Evolutionary conservation across 2,888 invertebrate genomes (phyloP), one percentile per base, ranked within the genome.

Genomic region (Cryptophagus acutangulus): DNA sequence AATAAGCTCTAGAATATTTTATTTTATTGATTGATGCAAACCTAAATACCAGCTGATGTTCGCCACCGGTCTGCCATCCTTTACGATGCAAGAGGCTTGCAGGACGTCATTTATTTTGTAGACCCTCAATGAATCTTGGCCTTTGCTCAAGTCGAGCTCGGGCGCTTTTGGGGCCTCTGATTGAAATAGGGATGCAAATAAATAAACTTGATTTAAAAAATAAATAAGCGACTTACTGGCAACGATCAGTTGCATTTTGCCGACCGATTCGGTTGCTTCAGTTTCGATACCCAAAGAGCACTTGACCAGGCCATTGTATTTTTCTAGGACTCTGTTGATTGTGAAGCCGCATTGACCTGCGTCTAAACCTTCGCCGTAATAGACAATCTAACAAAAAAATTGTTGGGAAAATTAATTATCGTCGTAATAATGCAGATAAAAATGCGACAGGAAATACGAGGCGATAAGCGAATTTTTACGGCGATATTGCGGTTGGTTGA

Each of bases 1-100:
- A 33, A 3, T 24, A 36, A 14, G 28, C 15, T 6, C 17, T 9
- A 16, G 12, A 16, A 15, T n/a, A n/a, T 9, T 30, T 2, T 15
- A 28, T 10, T 28, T 28, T 6, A 4, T 28, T 28, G 5, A 15
- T 10, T 31, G 8, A 15, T 14, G 54, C 62, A 62, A 69, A 81
- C 81, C 82, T 31, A 87, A 65, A 56, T 71, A 81, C 78, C 87
- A 84, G n/a, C 77, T 74, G 49, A 88, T 79, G 56, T 81, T 85
- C 1, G 87, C 85, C 0, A 81, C 79, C 0, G 88, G 88, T 55
- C 86, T 71, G 2, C 85, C 87, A 45, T 79, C 76, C 35, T 76
- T 71, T 0, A 84, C 82, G 25, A 75, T 67, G 65, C 88, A 88
- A 43, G 76, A 76, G 1, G 84, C 84, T 52, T 69, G 68, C 57